A percentile compares a stretch with the other conserved stretches of the same genome.
These are phyloP conservation scores for Pachyramphus minor DNA, from an alignment of 2,113 vertebrate species.

Conservation along the genomic window DNA sequence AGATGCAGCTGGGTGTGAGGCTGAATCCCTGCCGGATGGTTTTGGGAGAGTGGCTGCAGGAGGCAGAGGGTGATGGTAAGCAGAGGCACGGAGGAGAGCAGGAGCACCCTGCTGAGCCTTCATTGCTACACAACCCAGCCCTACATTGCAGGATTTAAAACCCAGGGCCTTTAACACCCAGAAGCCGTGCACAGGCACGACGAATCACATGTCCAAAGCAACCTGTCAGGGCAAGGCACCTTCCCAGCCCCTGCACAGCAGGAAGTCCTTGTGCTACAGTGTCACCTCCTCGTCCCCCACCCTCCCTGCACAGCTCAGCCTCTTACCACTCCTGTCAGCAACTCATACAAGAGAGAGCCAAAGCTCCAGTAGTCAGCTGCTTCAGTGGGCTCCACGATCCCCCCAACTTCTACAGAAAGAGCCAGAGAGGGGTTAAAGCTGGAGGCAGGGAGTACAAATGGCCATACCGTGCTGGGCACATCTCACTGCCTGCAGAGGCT, in stretches of 20 bases:
- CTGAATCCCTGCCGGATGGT: constrained; percentile 89
- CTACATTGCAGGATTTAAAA: not conserved
- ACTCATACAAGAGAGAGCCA: constrained; percentile 88
- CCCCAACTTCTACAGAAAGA: constrained; percentile 85
- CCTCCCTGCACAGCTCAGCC: not conserved
- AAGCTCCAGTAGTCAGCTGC: constrained; percentile 98
- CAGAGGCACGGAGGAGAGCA: not conserved
- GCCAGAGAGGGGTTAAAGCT: not conserved
- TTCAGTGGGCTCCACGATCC: constrained; percentile 83
- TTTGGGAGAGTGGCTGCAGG: constrained; percentile 85
- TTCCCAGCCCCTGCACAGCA: not conserved
- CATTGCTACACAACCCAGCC: not conserved
- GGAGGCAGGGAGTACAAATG: not conserved
- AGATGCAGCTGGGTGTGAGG: constrained; percentile 89
- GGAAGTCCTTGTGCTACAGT: not conserved
- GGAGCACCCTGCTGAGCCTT: not conserved
- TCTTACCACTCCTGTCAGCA: constrained; percentile 91
- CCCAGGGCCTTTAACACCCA: not conserved
- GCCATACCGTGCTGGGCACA: not conserved
- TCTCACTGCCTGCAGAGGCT: not conserved
- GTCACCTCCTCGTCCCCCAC: not conserved
- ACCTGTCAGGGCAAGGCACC: not conserved
- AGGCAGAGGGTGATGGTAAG: constrained; percentile 9
- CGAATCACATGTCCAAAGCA: not conserved
- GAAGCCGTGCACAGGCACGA: not conserved